Conservation (phyloP, 2,797 vertebrate species). For the Sebastiscus tertius region DNA sequence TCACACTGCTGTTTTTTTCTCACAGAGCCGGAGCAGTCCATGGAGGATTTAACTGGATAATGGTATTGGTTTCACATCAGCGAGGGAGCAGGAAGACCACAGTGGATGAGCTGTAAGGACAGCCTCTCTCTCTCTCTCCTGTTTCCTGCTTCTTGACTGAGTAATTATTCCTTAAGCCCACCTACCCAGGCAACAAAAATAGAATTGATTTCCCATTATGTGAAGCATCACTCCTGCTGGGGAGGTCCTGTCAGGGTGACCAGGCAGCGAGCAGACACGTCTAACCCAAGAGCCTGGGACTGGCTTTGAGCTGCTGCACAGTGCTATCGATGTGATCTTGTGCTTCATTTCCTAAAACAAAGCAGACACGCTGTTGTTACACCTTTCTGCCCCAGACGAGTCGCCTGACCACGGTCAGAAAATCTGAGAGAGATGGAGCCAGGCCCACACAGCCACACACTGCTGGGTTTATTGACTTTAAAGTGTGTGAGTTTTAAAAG, state of each 20-base stretch:
- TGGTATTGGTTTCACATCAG: slow-evolving; percentile 85
- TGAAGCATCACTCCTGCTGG: slow-evolving; percentile 69
- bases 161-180: slow-evolving; percentile 82
- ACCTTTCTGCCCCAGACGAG: slow-evolving; percentile 12
- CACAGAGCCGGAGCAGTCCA: slow-evolving; percentile 54
- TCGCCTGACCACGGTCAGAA: background rate
- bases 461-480: slow-evolving; percentile 9
- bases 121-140: slow-evolving; percentile 36
- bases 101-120: slow-evolving; percentile 69
- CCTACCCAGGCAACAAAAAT: slow-evolving; percentile 76
- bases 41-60: slow-evolving; percentile 78
- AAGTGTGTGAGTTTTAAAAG: background rate
- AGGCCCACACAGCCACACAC: background rate
- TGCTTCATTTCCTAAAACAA: slow-evolving; percentile 59
- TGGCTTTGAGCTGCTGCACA: background rate
- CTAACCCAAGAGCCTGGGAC: slow-evolving; percentile 35
- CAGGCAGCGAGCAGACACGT: slow-evolving; percentile 41
- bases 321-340: slow-evolving; percentile 46
- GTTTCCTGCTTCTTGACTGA: slow-evolving; percentile 58
- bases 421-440: background rate
- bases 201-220: slow-evolving; percentile 84
- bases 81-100: slow-evolving; percentile 68
- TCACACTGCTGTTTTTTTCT: slow-evolving; percentile 64
- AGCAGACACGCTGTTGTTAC: slow-evolving; percentile 33
- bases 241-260: slow-evolving; percentile 66